Base-by-base conservation (phyloP, 2,888 invertebrate species). In the Oxyteleia sp. region DNA sequence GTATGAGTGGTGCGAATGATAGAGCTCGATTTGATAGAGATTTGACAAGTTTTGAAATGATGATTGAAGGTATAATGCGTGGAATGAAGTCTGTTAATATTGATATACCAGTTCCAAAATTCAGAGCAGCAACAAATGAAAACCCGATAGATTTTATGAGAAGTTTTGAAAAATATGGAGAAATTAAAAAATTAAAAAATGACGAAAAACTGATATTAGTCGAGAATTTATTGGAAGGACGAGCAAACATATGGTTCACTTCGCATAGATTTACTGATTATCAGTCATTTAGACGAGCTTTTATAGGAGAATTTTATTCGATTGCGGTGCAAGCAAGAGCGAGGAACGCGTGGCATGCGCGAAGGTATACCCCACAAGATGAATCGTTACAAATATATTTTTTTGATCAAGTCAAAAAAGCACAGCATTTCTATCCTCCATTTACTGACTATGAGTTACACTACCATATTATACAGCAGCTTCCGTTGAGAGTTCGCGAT, bases 291-390 rank as follows among this genome's bases (percentile, higher is more conserved):
- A 43, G 15, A 53, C 3, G 15, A 13, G n/a, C 20, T 0, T 80
- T 80, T 20, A n/a, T 72, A 1, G n/a, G 11, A 7, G 64, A 80
- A 74, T 80, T 80, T 57, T 74, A 80, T 53, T 72, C 74, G 0
- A 29, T 72, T 3, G 23, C 80, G 2, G 43, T 72, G 5, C 66
- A 72, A 53, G 68, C 61, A 8, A 57, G 61, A 13, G 57, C 47
- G 13, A 18, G 53, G 23, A 68, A 64, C 26, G 41, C 61, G 4
- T 80, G 80, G 66, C 32, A 41, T n/a, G 11, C 18, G 0, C 53
- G 66, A 11, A 59, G 8, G 49, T 80, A 29, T 41, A 32, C 11
- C 1, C 3, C 3, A 3, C 32, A 20, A 13, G 66, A 80, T 32
- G 64, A 29, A 23, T 72, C 72, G 11, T 43, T 80, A 15, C 59